These are phyloP conservation scores for Drosophila subquinaria DNA, from an alignment of 2,888 invertebrate species.

Conservation along the genomic window DNA sequence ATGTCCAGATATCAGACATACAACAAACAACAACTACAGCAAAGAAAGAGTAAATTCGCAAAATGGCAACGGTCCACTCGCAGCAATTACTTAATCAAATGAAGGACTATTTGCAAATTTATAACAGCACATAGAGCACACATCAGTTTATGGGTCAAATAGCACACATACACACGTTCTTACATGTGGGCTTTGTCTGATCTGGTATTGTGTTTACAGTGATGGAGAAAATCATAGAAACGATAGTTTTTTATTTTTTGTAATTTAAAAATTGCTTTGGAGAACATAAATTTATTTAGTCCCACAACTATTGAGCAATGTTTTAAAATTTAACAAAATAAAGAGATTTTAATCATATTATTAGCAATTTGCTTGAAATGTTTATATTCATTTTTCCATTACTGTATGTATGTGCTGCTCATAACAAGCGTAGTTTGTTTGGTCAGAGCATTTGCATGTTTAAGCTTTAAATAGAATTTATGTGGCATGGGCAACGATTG, in stretches of 20 bases:
- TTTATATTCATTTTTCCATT: not conserved
- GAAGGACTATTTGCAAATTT: conserved; percentile 56
- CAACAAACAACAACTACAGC: not conserved
- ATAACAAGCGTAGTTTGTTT: conserved; percentile 21
- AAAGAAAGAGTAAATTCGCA: conserved; percentile 5
- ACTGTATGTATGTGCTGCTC: conserved; percentile 16
- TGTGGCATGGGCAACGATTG: conserved; percentile 35
- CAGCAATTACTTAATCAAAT: conserved; percentile 61
- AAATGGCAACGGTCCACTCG: conserved; percentile 2
- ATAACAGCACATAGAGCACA: conserved; percentile 29
- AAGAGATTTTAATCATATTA: no score
- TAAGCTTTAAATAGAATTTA: conserved; percentile 59
- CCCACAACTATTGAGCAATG: no score
- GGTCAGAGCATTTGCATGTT: conserved; percentile 60
- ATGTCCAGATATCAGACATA: conserved; percentile 9
- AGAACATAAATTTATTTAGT: no score
- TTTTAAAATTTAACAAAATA: no score
- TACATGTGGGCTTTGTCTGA: not conserved
- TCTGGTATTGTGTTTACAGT: not conserved
- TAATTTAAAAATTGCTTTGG: no score
- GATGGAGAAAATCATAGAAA: no score
- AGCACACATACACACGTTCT: conserved; percentile 19
- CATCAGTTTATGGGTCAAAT: conserved; percentile 37
- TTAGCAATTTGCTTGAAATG: no score
- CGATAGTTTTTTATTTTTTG: no score